Base-by-base conservation (phyloP, 1,140 invertebrate species). In the Charaxes varanes region DNA sequence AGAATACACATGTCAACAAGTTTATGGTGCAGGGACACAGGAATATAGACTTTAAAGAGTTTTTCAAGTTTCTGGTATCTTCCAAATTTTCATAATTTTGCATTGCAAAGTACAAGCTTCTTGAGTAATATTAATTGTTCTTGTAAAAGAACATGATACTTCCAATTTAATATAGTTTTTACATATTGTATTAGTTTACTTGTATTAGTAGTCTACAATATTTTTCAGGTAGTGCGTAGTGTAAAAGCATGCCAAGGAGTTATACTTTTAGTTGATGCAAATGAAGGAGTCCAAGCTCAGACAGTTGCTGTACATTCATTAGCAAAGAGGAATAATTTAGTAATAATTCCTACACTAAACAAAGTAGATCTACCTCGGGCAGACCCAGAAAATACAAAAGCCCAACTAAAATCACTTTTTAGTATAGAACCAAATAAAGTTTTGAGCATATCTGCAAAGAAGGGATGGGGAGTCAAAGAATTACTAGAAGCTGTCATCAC, bases 271-370 rank as follows among this genome's bases (percentile, higher is more conserved):
- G 94, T 99, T 0, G 98, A 99, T 87, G 97, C 97, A 2, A 99
- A 98, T 85, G 94, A 98, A 72, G 96, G 95, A 7, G 91, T 99
- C 19, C 96, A 99, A 86, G 97, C 97, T 1, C 98, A 99, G 81
- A 99, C 97, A 1, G 94, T 99, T 6, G 97, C 97, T 5, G 99
- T 99, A 61, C 98, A 97, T 80, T 95, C 95, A 62, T 78, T 99
- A 31, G 97, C 97, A 0, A 93, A 95, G 84, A 90, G 90, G 22
- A 88, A 89, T 37, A 89, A 97, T 58, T 71, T 98, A 11, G 73
- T 85, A 2, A 93, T 99, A 43, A 91, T 99, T 61, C 97, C 97
- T 4, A 95, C 97, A 1, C 85, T 99, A 2, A 99, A 99, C 77
- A 99, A 99, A 87, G 95, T 99, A 40, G 97, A 99, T 81, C 87